Conservation (phyloP, 2,113 vertebrate genomes). For the Nanorana parkeri region DNA sequence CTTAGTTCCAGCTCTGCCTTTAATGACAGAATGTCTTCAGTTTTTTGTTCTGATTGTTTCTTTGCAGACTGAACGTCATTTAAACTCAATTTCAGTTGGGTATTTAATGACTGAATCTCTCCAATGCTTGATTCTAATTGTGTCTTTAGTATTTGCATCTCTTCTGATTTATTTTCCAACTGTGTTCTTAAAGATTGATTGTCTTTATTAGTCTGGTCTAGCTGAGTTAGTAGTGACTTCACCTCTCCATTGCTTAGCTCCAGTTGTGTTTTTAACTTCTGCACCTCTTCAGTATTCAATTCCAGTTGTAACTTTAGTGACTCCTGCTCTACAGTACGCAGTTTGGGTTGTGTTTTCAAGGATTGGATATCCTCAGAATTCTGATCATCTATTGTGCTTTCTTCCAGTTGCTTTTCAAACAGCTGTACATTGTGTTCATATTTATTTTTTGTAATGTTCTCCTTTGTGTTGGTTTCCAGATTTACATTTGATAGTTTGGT, state of each 20-base stretch:
- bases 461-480: neutral
- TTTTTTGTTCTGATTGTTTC: slow-evolving; percentile 3
- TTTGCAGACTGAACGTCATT: neutral
- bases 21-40: slow-evolving; percentile 62
- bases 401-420: neutral
- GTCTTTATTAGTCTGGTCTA: neutral
- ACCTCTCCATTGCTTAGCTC: neutral
- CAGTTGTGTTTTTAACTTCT: neutral
- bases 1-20: slow-evolving; percentile 68
- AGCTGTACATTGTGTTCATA: slow-evolving; percentile 49
- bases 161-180: neutral
- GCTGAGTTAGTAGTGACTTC: neutral
- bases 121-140: neutral
- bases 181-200: neutral
- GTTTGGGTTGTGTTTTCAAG: slow-evolving; percentile 2
- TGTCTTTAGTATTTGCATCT: neutral
- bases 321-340: neutral
- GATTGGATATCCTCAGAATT: neutral
- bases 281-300: neutral
- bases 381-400: neutral
- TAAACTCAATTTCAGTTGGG: neutral
- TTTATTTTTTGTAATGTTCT: neutral
- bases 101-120: neutral
- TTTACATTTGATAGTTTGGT: neutral
- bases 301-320: neutral